Evolutionary conservation across 2,797 vertebrate species (phyloP).

Genomic region (Monodelphis domestica): DNA sequence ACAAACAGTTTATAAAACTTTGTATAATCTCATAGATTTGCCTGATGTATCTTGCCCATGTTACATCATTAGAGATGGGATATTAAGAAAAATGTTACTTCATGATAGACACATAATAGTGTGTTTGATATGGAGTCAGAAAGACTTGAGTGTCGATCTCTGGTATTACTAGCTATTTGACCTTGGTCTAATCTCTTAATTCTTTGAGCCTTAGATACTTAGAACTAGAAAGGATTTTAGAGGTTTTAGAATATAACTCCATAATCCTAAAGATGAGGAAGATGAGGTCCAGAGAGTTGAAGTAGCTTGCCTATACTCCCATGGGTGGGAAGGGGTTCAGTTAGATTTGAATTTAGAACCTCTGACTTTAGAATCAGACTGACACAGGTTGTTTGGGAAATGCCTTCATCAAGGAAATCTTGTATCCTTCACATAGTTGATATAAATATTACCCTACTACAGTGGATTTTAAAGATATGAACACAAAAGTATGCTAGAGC

Average conservation of each 20-base stretch:
- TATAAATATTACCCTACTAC: neutral
- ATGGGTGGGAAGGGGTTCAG: neutral
- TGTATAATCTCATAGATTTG: neutral
- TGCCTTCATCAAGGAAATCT: neutral
- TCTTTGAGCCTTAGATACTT: neutral
- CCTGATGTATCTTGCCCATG: too few relatives aligned
- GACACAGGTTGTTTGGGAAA: neutral
- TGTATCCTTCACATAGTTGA: neutral
- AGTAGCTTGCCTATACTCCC: neutral
- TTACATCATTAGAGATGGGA: neutral
- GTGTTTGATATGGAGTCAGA: neutral
- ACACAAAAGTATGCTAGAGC: neutral
- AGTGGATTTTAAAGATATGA: neutral
- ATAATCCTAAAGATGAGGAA: neutral
- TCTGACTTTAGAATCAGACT: neutral
- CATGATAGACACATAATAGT: neutral
- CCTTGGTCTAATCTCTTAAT: neutral
- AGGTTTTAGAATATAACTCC: neutral
- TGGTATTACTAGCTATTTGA: neutral
- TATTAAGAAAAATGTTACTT: neutral
- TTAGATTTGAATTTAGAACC: neutral
- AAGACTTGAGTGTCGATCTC: neutral
- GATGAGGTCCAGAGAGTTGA: neutral
- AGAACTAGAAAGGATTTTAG: neutral
- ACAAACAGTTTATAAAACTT: neutral